Base-by-base conservation (phyloP, 2,797 vertebrate genomes). In the Trichosurus vulpecula region DNA sequence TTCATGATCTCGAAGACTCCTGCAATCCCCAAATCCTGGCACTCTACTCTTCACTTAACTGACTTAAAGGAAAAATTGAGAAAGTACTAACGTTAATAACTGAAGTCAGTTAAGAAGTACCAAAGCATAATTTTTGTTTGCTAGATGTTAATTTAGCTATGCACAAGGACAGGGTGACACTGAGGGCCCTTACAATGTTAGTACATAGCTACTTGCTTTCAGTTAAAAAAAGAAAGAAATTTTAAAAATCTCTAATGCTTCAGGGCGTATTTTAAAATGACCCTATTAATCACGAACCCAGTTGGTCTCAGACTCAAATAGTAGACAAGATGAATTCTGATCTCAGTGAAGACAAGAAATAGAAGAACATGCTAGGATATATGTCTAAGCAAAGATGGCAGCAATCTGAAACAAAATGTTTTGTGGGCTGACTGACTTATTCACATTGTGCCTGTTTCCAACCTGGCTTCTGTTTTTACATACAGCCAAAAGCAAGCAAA, bases 381-480 rank as follows among this genome's bases (percentile, higher is more conserved):
- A 41, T 90, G 93, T 1, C 0, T 91, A 54, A 22, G 61, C 58
- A 47, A 92, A 47, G 66, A 55, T 74, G 41, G 19, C 1, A 54
- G 19, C 9, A 51, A 54, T 41, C 35, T 52, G 90, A 97, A 94
- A 91, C 35, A 53, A 8, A 13, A 0, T 25, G 11, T 16, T 81
- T 58, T 92, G 12, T 9, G 22, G 25, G 0, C 41, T 19, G 52
- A 92, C 89, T 56, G 19, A 54, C 58, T 94, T 87, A 4, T 16
- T 55, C 54, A 61, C 74, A 90, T 10, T 9, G 14, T 22, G 55
- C 55, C 90, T 61, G 94, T 90, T 91, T 94, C 66, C 57, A 91
- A 61, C 90, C 94, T 93, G 52, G 2, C 93, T 95, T 97, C 19
- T 94, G 96, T 96, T 96, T 81, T 97, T 97, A 52, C 89, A 52